phyloP scores from a whole-genome alignment of 1,140 invertebrate genomes.

The Drosophila orosa region DNA sequence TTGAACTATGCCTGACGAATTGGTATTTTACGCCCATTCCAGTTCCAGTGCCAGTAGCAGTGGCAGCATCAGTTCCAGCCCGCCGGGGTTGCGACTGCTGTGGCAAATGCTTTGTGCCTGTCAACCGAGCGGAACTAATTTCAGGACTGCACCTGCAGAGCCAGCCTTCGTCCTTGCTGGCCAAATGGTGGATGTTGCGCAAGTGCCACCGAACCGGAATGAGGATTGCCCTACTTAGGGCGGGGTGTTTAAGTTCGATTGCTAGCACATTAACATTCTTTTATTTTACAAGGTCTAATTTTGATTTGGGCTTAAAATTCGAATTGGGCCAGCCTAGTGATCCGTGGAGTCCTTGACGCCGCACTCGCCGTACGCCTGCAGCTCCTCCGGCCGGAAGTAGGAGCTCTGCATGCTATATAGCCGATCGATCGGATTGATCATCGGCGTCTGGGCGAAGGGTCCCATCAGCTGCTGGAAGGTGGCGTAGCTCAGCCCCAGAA shows the following conservation, averaged over 20 bases:
- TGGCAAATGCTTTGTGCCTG: conserved; percentile 67
- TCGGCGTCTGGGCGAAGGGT: conserved; percentile 79
- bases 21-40: conserved; percentile 79
- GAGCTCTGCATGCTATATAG: conserved; percentile 88
- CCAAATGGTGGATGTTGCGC: conserved; percentile 50
- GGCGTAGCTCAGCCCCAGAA: conserved; percentile 83
- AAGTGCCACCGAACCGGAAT: conserved; percentile 26
- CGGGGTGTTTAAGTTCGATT: conserved; percentile 33
- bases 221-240: conserved; percentile 1
- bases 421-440: conserved; percentile 87
- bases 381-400: conserved; percentile 87
- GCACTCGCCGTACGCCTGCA: conserved; percentile 73
- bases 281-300: conserved; percentile 82
- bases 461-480: conserved; percentile 84
- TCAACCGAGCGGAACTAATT: conserved; percentile 82
- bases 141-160: conserved; percentile 78
- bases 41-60: neutral
- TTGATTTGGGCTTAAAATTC: conserved; percentile 80
- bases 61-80: conserved; percentile 6
- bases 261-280: conserved; percentile 77
- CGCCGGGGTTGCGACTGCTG: conserved; percentile 50
- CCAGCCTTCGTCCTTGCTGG: conserved; percentile 14
- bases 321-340: conserved; percentile 43
- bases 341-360: conserved; percentile 74
- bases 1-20: conserved; percentile 83